Evolutionary conservation across 1,140 invertebrate genomes (phyloP), one percentile per base, ranked within the genome.

Genomic region (Neodiprion fabricii): DNA sequence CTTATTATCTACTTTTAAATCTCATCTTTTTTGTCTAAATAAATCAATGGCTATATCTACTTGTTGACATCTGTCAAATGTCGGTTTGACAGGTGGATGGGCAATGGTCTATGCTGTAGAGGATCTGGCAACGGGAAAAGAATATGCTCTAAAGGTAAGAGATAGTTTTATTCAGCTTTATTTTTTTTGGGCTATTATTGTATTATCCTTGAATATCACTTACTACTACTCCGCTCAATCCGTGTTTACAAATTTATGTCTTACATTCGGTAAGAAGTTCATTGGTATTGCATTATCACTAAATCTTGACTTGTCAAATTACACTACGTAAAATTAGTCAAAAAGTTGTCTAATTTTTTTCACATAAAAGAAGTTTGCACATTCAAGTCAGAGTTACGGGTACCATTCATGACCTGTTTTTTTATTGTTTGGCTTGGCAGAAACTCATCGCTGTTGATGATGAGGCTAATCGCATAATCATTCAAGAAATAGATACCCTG

Each of bases 71-170:
- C 71, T 84, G 81, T 82, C 79, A 84, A 80, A 77, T 21, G n/a
- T 61, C 53, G 4, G 74, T 70, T 78, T 92, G 89, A 79, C 87
- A 98, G 97, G 97, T 91, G 96, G 96, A 80, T 98, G 96, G 92
- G 96, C 96, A 70, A 95, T 96, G 90, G 96, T 98, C 70, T 98
- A 95, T 91, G 93, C 96, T 76, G 96, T 95, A 78, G 96, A 97
- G 91, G 96, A 98, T 91, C 86, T 95, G 73, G 91, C 92, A 74
- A 93, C 92, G 77, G 95, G 95, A 74, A 96, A 95, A 79, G 95
- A 97, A 83, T 98, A 96, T 92, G 96, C 97, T 80, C 90, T 98
- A 76, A 96, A 96, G 88, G 92, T 93, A 81, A 84, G 74, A 77
- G 65, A 70, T 40, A 40, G 28, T 40, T 40, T 40, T 40, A n/a